Evolutionary conservation across 2,797 vertebrate genomes (phyloP).

Genomic region (Leptatherina wallacei): DNA sequence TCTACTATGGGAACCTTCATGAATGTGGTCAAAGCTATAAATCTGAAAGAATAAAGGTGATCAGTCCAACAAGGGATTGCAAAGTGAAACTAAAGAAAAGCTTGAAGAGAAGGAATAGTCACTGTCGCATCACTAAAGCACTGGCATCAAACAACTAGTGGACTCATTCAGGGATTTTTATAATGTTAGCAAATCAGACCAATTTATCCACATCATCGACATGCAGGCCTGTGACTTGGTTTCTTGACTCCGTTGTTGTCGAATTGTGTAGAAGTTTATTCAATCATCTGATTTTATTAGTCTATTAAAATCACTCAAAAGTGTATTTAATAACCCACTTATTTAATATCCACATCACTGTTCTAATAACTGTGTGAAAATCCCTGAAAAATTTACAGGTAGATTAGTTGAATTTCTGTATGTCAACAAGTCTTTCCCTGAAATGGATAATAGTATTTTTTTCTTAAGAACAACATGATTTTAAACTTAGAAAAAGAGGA

Average conservation of each 20-base stretch:
- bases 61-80: not conserved
- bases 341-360: not conserved
- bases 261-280: not conserved
- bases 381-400: not conserved
- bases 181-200: not conserved
- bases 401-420: not conserved
- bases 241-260: not conserved
- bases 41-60: slow-evolving; percentile 6
- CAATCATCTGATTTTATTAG: not conserved
- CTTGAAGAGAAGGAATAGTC: not conserved
- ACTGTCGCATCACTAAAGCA: not conserved
- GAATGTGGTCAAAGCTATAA: slow-evolving; percentile 11
- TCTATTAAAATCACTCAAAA: not conserved
- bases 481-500: no score
- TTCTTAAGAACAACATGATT: no score
- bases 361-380: no score
- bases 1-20: not conserved
- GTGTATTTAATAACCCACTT: not conserved
- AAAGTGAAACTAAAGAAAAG: slow-evolving; percentile 13
- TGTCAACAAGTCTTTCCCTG: not conserved
- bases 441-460: no score
- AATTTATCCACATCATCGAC: not conserved
- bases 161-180: not conserved
- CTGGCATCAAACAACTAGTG: slow-evolving; percentile 11
- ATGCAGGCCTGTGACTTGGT: no score